phyloP scores from a whole-genome alignment of 1,140 invertebrate species.

The Drosophila kohkoa region DNA sequence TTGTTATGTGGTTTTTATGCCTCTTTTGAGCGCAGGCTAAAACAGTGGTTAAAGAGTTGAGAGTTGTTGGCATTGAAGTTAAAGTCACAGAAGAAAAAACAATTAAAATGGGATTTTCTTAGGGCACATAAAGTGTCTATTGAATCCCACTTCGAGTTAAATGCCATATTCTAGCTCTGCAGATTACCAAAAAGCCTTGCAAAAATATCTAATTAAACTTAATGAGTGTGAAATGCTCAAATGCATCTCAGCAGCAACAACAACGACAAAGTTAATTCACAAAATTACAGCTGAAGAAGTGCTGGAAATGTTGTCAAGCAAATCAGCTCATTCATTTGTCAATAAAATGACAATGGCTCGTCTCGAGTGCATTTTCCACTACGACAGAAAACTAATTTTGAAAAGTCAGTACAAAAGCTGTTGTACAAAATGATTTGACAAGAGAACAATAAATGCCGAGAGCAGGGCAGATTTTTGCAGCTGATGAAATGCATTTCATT shows the following conservation, averaged over 20 bases:
- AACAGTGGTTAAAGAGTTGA: slow-evolving; percentile 13
- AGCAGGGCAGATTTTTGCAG: slow-evolving; percentile 18
- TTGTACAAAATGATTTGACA: not conserved
- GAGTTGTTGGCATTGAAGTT: not conserved
- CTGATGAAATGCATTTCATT: slow-evolving; percentile 69
- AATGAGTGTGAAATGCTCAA: slow-evolving; percentile 76
- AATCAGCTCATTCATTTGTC: slow-evolving; percentile 79
- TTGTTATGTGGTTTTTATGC: slow-evolving; percentile 59
- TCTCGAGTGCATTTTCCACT: slow-evolving; percentile 34
- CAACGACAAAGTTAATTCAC: slow-evolving; percentile 43
- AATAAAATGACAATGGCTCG: slow-evolving; percentile 70
- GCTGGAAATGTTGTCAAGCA: slow-evolving; percentile 61
- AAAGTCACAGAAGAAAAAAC: too few relatives aligned
- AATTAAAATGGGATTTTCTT: not conserved
- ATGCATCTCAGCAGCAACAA: slow-evolving; percentile 40
- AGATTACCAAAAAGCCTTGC: slow-evolving; percentile 25
- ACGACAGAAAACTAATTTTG: not conserved
- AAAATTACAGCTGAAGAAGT: slow-evolving; percentile 24
- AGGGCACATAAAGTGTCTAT: too few relatives aligned
- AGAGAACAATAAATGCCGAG: not conserved
- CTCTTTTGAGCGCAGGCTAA: slow-evolving; percentile 26
- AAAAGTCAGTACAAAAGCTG: not conserved
- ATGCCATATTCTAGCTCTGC: not conserved
- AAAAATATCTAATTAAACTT: slow-evolving; percentile 79
- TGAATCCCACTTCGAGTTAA: too few relatives aligned